phyloP scores from a whole-genome alignment of 1,140 invertebrate species.

The Drosophila sturtevanti region DNA sequence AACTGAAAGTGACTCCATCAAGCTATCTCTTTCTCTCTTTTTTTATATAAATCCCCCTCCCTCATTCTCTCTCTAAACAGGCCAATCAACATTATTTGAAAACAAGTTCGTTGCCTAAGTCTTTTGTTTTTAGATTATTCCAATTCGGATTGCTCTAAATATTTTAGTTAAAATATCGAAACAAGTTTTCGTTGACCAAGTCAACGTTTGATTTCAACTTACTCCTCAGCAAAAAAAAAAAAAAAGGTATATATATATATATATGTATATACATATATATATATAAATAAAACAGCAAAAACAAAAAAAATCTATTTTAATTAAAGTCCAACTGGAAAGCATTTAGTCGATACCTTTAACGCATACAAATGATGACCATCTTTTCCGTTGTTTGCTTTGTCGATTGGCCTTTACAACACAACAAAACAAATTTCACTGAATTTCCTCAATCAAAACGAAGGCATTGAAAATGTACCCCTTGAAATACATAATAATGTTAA shows the following conservation, averaged over 20 bases:
- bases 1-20: conserved; percentile 14
- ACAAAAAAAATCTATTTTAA: conserved; percentile 12
- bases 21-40: conserved; percentile 2
- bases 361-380: conserved; percentile 48
- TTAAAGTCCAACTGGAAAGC: conserved; percentile 23
- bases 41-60: background rate
- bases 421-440: conserved; percentile 72
- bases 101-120: conserved; percentile 59
- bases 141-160: conserved; percentile 6
- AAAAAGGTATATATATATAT: too few species aligned
- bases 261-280: too few species aligned
- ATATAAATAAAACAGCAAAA: too few species aligned
- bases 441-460: conserved; percentile 80
- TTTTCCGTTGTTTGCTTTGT: conserved; percentile 14
- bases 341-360: background rate
- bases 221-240: background rate
- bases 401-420: conserved; percentile 43
- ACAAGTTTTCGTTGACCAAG: background rate
- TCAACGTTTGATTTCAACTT: background rate
- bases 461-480: conserved; percentile 60
- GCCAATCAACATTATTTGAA: conserved; percentile 23
- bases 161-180: background rate
- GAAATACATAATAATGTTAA: conserved; percentile 60
- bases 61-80: conserved; percentile 34
- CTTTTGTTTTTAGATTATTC: conserved; percentile 30